Evolutionary conservation across 2,797 vertebrate species (phyloP), one percentile per base, ranked within the genome.

Genomic region (Syndactyla subalaris): DNA sequence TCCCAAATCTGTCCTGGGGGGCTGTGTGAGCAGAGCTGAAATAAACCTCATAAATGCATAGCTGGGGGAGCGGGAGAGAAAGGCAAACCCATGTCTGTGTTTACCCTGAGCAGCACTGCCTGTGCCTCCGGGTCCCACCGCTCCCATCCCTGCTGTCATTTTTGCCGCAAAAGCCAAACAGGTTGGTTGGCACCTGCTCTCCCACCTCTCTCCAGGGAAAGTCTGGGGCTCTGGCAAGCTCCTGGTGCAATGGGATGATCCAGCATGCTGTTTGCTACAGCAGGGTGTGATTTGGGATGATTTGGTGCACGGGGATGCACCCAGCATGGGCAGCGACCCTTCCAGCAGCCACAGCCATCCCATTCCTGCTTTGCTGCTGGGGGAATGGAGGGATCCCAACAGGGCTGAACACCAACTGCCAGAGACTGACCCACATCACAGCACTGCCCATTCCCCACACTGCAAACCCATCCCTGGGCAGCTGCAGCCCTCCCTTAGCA

Each of bases 81-180:
- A 12, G 85, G 71, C 24, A 27, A 32, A 67, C 7, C 7, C 54
- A 8, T 0, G 6, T 6, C 63, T 21, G 41, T 3, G 48, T 5
- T 54, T 11, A 9, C 27, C 24, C 32, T 1, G 24, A 74, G n/a
- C 52, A 10, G 75, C 41, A 0, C 41, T 23, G 84, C 41, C 1
- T 9, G 32, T 29, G 32, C 36, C 46, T 17, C n/a, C 2, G 0
- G 26, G 41, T 74, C 52, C 57, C 65, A 12, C 12, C 0, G 3
- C 51, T 74, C 14, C 52, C 61, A 17, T 10, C 45, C 36, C 82
- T 32, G 80, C 66, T 87, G 62, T 3, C 39, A 0, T 23, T 58
- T 66, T 14, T 45, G 9, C 46, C 0, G 0, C 0, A 0, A 15
- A 32, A 67, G 36, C 73, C 70, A 11, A 19, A 7, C 4, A 12